phyloP scores from a whole-genome alignment of 2,113 vertebrate genomes.

The Oryzias celebensis region DNA sequence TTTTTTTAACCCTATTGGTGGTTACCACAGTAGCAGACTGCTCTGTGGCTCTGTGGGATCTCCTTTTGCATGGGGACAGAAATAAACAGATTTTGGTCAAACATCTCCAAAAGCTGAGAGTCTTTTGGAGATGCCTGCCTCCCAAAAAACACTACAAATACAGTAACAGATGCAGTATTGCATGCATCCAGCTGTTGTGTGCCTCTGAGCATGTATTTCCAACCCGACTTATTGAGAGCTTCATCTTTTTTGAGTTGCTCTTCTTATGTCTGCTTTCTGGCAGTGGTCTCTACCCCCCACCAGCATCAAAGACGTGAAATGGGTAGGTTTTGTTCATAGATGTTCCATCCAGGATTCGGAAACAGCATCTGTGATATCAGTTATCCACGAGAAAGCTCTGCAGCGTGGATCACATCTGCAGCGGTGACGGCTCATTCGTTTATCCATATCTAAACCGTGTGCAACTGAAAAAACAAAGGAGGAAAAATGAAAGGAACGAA shows the following conservation, averaged over 20 bases:
- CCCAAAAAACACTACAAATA: constrained; percentile 1
- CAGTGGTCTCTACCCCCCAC: constrained; percentile 25
- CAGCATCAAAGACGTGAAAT: constrained; percentile 46
- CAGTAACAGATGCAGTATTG: not conserved
- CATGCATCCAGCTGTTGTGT: not conserved
- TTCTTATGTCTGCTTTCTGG: constrained; percentile 32
- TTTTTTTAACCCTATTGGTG: constrained; percentile 60
- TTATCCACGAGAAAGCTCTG: constrained; percentile 16
- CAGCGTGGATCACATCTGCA: constrained; percentile 3
- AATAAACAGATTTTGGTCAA: constrained; percentile 7
- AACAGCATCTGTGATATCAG: constrained; percentile 47
- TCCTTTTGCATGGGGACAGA: constrained; percentile 19
- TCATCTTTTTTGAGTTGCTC: constrained; percentile 21
- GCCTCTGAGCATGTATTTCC: constrained; percentile 15
- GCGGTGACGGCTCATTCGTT: not conserved
- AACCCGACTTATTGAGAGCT: constrained; percentile 21
- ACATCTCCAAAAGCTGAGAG: constrained; percentile 13
- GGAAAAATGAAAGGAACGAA: not conserved
- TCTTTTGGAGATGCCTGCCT: not conserved
- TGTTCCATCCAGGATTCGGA: constrained; percentile 33
- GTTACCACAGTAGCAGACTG: constrained; percentile 73
- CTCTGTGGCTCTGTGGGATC: constrained; percentile 24
- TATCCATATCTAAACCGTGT: not conserved
- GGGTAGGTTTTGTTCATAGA: constrained; percentile 44
- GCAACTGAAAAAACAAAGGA: not conserved